These are phyloP conservation scores for Zoanthus sociatus DNA, from an alignment of 92 coral and sea anemone genomes.

Conservation along the genomic window DNA sequence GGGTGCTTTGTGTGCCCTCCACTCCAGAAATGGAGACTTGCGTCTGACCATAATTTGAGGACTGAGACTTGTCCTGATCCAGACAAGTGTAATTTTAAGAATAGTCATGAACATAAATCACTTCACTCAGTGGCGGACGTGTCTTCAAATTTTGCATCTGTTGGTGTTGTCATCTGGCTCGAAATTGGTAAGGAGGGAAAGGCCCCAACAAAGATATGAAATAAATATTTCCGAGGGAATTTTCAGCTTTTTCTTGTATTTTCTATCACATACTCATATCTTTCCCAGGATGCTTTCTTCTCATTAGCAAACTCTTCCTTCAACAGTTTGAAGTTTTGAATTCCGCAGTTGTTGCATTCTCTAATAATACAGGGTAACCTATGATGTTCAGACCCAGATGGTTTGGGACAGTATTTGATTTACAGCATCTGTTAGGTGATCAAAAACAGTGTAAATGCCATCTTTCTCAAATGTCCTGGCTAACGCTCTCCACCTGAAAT, in stretches of 20 bases:
- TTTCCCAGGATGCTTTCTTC: background rate
- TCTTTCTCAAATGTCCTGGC: background rate
- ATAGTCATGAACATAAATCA: background rate
- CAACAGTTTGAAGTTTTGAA: no score
- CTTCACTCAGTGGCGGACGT: background rate
- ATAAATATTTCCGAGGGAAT: slow-evolving; percentile 33
- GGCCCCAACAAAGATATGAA: no score
- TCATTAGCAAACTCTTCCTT: background rate
- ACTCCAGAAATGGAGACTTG: background rate
- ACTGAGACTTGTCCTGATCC: background rate
- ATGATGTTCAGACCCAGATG: background rate
- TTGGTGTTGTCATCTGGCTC: no score
- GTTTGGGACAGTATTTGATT: background rate
- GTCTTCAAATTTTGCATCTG: no score
- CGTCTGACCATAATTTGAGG: background rate
- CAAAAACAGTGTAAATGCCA: no score
- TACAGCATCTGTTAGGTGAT: background rate
- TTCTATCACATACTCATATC: slow-evolving; percentile 4
- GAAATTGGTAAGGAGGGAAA: no score
- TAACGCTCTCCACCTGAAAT: background rate
- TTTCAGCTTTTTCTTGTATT: slow-evolving; percentile 28
- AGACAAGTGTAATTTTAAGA: background rate
- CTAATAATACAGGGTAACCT: no score
- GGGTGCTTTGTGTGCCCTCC: no score
- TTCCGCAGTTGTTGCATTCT: no score